phyloP scores from a whole-genome alignment of 92 coral and sea anemone species.

The Parazoanthus darwini region DNA sequence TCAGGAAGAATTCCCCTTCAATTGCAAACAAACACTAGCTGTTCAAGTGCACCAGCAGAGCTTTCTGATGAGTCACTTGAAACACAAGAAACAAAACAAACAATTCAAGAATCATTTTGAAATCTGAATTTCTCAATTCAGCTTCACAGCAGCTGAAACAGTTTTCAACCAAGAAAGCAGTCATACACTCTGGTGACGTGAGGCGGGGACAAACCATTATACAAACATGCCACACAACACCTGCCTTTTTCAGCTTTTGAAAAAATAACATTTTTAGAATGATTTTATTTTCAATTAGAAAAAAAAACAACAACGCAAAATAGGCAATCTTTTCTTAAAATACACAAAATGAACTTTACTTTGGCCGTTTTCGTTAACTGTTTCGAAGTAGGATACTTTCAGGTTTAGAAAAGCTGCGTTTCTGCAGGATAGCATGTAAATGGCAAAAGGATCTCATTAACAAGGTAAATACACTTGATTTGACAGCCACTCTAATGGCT shows the following conservation, averaged over 20 bases:
- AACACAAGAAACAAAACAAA: neutral
- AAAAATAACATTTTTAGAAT: neutral
- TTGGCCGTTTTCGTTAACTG: neutral
- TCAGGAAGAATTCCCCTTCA: too few relatives aligned
- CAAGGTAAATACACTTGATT: neutral
- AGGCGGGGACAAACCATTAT: neutral
- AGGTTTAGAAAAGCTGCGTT: neutral
- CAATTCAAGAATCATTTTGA: neutral
- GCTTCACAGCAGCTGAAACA: slow-evolving; percentile 5
- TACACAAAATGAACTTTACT: neutral
- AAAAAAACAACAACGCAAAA: neutral
- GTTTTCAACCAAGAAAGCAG: neutral
- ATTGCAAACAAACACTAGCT: neutral
- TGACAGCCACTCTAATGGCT: slow-evolving; percentile 5
- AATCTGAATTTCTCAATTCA: neutral
- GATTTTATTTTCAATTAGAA: neutral
- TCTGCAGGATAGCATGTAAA: neutral
- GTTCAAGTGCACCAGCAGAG: neutral
- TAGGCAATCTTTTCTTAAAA: neutral
- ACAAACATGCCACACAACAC: neutral
- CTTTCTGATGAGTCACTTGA: slow-evolving; percentile 10
- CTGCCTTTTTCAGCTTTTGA: neutral
- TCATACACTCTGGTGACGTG: neutral
- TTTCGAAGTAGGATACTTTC: neutral
- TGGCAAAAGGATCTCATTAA: neutral